Percentiles rank a stretch among this genome's conserved stretches.
phyloP scores from a whole-genome alignment of 1,140 invertebrate genomes.

The Zaprionus capensis region DNA sequence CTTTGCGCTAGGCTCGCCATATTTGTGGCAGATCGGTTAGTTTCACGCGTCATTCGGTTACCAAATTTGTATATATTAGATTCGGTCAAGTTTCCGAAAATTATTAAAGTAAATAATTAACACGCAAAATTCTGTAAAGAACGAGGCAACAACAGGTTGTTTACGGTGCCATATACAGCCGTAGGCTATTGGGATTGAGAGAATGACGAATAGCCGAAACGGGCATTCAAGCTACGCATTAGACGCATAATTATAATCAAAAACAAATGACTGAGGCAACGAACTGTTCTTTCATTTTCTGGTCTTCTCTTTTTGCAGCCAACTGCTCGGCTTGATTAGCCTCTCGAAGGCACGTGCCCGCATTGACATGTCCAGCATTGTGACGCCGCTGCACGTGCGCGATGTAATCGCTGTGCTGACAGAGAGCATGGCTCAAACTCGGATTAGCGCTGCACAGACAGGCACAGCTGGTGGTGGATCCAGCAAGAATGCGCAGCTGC shows the following conservation, averaged over 20 bases:
- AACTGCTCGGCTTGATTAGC: slow-evolving; percentile 89
- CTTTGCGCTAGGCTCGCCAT: background rate
- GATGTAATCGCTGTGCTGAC: slow-evolving; percentile 95
- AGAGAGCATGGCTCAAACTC: slow-evolving; percentile 91
- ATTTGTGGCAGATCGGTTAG: background rate
- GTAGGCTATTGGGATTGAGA: background rate
- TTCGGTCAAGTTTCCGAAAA: slow-evolving; percentile 5
- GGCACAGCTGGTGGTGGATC: slow-evolving; percentile 85
- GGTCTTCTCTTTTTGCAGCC: slow-evolving; percentile 34
- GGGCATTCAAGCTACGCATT: background rate
- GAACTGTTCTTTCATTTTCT: background rate
- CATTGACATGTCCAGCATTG: slow-evolving; percentile 92
- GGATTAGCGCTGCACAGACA: slow-evolving; percentile 31
- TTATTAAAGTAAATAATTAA: slow-evolving; percentile 8
- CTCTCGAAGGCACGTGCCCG: slow-evolving; percentile 95
- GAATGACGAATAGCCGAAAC: background rate
- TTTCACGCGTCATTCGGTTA: slow-evolving; percentile 2
- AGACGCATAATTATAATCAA: slow-evolving; percentile 12
- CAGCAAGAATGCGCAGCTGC: slow-evolving; percentile 89
- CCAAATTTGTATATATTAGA: slow-evolving; percentile 15
- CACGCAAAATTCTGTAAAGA: slow-evolving; percentile 8
- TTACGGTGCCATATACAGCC: background rate
- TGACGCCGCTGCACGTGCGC: slow-evolving; percentile 91
- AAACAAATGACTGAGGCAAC: slow-evolving; percentile 11
- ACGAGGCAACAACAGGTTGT: background rate